Evolutionary conservation across 2,113 vertebrate species (phyloP).

Genomic region (Phalacrocorax pelagicus): DNA sequence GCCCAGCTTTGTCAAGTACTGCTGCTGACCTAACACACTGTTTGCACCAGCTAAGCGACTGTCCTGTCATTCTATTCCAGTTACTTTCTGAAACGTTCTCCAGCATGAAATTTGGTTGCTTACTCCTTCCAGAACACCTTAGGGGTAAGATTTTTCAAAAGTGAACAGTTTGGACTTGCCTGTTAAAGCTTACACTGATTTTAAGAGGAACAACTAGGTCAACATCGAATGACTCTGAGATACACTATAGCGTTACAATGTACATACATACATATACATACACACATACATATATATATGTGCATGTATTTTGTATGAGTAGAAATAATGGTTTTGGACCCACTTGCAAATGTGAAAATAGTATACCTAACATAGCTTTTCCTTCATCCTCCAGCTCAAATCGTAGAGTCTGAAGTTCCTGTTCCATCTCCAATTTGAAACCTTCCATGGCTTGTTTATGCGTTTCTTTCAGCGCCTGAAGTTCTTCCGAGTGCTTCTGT

Average conservation of each 20-base stretch:
- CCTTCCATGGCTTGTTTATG: constrained; percentile 93
- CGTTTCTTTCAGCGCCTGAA: constrained; percentile 89
- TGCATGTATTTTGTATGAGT: background rate
- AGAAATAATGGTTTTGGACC: background rate
- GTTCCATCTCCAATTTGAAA: constrained; percentile 93
- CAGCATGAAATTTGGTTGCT: background rate
- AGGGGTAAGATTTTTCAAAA: background rate
- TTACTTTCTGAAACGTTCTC: background rate
- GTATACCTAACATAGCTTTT: constrained; percentile 94
- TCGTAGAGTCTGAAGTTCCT: constrained; percentile 94
- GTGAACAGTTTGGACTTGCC: background rate
- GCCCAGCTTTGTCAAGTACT: background rate
- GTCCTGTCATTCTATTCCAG: background rate
- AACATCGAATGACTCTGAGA: background rate
- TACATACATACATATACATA: background rate
- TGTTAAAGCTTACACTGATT: background rate
- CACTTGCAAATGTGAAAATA: background rate
- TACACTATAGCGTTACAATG: background rate
- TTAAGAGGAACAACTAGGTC: background rate
- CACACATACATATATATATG: fast-evolving
- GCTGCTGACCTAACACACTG: background rate
- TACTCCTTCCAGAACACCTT: background rate
- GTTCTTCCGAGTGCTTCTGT: constrained; percentile 89
- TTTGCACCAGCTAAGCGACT: background rate
- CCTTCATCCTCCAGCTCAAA: constrained; percentile 98